Evolutionary conservation across 2,888 invertebrate genomes (phyloP), one percentile per base, ranked within the genome.

Genomic region (Lucinisca nassula): DNA sequence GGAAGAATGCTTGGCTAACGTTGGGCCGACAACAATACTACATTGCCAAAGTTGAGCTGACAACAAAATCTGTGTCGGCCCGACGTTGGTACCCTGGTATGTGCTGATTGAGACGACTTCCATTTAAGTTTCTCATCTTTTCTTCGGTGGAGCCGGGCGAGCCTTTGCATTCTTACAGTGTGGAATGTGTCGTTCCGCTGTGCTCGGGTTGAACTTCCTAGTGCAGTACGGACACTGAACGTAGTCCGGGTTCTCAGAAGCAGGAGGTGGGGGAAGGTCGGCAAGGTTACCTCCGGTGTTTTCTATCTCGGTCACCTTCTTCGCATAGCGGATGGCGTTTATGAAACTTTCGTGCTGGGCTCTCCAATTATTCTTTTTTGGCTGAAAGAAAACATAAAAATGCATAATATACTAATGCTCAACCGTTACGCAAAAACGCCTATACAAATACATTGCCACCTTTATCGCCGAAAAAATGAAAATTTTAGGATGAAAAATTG

Each of bases 141-240:
- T 79, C 8, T 84, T 85, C 4, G 86, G 86, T 30, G 90, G 88
- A 14, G 87, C 88, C 2, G 95, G 95, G 38, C 93, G 90, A 21
- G 95, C 86, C 82, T 94, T 94, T 49, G 97, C 98, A 93, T 97
- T 97, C 94, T 98, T 98, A 97, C 99, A 99, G 96, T 98, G 98
- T 76, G 99, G 99, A 92, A 99, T 98, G 97, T 99, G 99, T 38
- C 99, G 97, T 92, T 98, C 98, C 0, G 99, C 99, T 0, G 95
- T 95, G 0, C 97, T 96, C 94, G 98, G 97, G 97, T 98, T 98
- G 97, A 99, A 99, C 93, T 98, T 98, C 0, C 99, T 97, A 38
- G 97, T 97, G 96, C 99, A 99, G 96, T 98, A 98, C 0, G 98
- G 99, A 95, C 99, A 99, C 94, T 98, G 97, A 32, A 98, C 97